Conservation (phyloP, 2,113 vertebrate genomes). For the Oenanthe melanoleuca region DNA sequence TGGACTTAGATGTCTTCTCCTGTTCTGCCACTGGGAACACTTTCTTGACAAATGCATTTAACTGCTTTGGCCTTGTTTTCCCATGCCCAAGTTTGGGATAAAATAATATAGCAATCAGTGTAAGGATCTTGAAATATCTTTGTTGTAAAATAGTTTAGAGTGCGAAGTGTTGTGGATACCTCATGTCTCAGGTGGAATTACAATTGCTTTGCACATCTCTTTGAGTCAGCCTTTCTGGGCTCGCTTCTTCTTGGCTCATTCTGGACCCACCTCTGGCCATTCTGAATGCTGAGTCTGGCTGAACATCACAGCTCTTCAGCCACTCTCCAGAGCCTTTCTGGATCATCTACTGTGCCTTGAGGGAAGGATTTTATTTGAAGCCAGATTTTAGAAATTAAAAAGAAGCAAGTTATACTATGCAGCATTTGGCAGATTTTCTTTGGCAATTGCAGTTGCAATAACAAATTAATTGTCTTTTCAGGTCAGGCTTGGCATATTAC, state of each 20-base stretch:
- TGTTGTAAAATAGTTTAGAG: neutral
- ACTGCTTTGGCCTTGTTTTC: neutral
- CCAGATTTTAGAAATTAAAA: neutral
- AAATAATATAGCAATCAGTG: neutral
- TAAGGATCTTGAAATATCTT: neutral
- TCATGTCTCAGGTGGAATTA: neutral
- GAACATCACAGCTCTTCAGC: neutral
- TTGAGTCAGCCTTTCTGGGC: neutral
- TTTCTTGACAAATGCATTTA: neutral
- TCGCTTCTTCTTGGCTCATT: neutral
- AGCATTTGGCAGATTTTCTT: neutral
- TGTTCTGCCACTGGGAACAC: neutral
- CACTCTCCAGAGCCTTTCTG: neutral
- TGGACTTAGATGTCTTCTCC: neutral
- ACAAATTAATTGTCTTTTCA: neutral
- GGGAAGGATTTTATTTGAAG: neutral
- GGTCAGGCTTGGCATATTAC: neutral
- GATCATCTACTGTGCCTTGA: neutral
- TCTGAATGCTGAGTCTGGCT: neutral
- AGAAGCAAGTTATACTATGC: neutral
- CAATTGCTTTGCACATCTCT: fast-evolving
- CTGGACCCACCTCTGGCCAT: neutral
- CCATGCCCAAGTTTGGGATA: neutral
- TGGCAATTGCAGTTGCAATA: neutral
- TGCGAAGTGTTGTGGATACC: neutral